Evolutionary conservation across 2,797 vertebrate genomes (phyloP).

Genomic region (Gephyroberyx darwinii): DNA sequence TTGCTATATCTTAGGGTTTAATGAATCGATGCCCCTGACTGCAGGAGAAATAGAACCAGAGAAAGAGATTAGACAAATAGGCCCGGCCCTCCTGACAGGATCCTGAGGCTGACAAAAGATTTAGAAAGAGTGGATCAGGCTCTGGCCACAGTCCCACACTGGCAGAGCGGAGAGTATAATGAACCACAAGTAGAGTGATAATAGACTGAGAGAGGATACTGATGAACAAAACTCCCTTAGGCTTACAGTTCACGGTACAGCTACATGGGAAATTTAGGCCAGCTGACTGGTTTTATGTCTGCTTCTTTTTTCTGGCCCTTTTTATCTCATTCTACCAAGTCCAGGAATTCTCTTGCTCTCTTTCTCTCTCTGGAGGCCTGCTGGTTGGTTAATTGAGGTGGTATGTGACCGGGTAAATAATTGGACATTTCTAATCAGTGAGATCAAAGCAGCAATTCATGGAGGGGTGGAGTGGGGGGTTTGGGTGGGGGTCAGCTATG

Average conservation of each 20-base stretch:
- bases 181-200: neutral
- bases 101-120: conserved; percentile 34
- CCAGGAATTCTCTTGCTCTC: conserved; percentile 4
- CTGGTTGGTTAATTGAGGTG: conserved; percentile 69
- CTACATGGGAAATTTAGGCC: conserved; percentile 1
- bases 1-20: conserved; percentile 7
- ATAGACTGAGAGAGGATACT: conserved; percentile 5
- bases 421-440: conserved; percentile 74
- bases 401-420: conserved; percentile 80
- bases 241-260: neutral
- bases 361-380: conserved; percentile 18
- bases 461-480: neutral
- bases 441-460: conserved; percentile 74
- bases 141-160: conserved; percentile 20
- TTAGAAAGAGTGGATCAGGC: conserved; percentile 33
- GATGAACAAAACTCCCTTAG: neutral
- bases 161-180: conserved; percentile 5
- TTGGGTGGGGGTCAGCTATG: conserved; percentile 25
- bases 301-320: neutral
- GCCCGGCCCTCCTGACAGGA: conserved; percentile 21
- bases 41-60: neutral
- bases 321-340: neutral
- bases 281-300: conserved; percentile 11
- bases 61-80: conserved; percentile 27
- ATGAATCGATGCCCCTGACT: neutral